Percentiles rank a stretch among this genome's conserved stretches.
Evolutionary conservation across 2,797 vertebrate genomes (phyloP).

Genomic region (Geotrypetes seraphini): DNA sequence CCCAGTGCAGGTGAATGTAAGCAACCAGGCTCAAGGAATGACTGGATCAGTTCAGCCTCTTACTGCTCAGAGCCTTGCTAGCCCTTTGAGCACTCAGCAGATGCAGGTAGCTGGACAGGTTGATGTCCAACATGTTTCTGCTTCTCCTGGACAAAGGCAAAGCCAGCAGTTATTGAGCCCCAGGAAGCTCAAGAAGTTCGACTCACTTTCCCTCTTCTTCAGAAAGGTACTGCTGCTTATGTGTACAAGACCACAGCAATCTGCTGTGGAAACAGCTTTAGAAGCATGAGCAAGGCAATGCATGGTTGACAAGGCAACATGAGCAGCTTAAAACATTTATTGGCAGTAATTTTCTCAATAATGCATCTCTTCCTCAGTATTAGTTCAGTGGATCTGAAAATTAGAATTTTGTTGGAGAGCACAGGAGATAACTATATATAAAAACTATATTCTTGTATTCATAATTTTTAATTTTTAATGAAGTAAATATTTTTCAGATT

Average conservation of each 20-base stretch:
- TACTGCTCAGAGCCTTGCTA: constrained; percentile 54
- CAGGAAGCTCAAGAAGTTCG: constrained; percentile 47
- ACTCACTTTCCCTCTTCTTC: constrained; percentile 76
- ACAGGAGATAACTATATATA: too few relatives aligned
- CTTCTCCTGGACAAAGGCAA: constrained; percentile 36
- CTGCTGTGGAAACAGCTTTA: background rate
- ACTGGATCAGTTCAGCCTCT: constrained; percentile 54
- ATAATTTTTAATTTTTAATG: too few relatives aligned
- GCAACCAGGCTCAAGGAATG: constrained; percentile 55
- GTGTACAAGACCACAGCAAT: background rate
- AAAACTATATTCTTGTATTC: too few relatives aligned
- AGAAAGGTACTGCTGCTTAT: constrained; percentile 62
- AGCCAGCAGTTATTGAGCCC: constrained; percentile 1
- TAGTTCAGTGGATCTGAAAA: too few relatives aligned
- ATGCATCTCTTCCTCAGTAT: too few relatives aligned
- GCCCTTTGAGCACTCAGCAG: constrained; percentile 49
- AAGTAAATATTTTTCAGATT: too few relatives aligned
- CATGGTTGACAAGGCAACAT: too few relatives aligned
- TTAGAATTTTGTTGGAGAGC: too few relatives aligned
- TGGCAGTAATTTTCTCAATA: too few relatives aligned
- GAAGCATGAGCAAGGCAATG: background rate
- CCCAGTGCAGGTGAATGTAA: constrained; percentile 72
- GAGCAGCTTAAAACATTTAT: too few relatives aligned
- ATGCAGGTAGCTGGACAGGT: constrained; percentile 55
- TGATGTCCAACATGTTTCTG: constrained; percentile 36